Base-by-base conservation (phyloP, 2,113 vertebrate species). In the Camelus dromedarius region DNA sequence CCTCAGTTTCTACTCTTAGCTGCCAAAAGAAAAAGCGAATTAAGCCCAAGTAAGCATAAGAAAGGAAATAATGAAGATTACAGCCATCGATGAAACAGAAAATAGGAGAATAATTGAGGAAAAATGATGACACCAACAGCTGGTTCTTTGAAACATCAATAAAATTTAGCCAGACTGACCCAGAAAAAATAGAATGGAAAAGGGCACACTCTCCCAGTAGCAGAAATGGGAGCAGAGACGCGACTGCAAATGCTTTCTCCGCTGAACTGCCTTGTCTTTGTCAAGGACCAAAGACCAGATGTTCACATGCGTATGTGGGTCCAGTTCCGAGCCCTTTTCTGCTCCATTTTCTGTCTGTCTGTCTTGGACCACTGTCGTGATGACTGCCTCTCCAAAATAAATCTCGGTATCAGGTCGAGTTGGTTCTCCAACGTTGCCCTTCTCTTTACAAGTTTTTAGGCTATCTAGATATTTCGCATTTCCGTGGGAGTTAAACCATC, bases 291-390 rank as follows among this genome's bases (percentile, higher is more conserved):
- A 1, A 19, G 42, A 1, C 22, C 38, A 2, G 12, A 2, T 8
- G 73, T 35, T 6, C 32, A 0, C n/a, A 0, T 3, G 10, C 0
- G 24, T 9, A 0, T 0, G 16, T 6, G n/a, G 8, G 20, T 6
- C 20, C 32, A 0, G 18, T 18, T 24, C 64, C 3, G 12, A 5
- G 30, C 0, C 0, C 38, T 7, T 1, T 20, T 18, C 50, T 11
- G 15, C 24, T 9, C 50, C 13, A 0, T 38, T 2, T 13, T 42
- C 52, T 54, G 0, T 42, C 5, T 26, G 4, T 42, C 58, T 24
- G 11, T 8, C 52, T 26, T 12, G 50, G n/a, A 1, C 18, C 32
- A 1, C 66, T 12, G 7, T 35, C 89, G 12, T 30, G 0, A 26
- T 24, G 10, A 1, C 70, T 20, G 0, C 60, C 0, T 48, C 54